These are phyloP conservation scores for Cataglyphis albicans DNA, from an alignment of 2,888 invertebrate species.

Conservation along the genomic window DNA sequence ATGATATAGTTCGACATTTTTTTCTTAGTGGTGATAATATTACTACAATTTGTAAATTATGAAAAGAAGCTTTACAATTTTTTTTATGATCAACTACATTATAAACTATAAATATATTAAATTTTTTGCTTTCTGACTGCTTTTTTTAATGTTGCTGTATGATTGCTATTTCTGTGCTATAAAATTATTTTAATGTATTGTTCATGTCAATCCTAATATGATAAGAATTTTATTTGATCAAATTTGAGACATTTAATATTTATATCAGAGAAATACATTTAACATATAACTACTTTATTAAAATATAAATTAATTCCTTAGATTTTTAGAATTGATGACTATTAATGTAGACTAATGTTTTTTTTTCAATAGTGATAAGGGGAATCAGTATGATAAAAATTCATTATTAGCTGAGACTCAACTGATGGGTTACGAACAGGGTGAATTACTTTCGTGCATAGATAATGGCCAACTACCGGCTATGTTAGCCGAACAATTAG, in stretches of 20 bases:
- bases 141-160: background rate
- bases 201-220: background rate
- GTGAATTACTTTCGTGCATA: conserved; percentile 94
- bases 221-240: background rate
- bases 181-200: conserved; percentile 6
- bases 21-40: background rate
- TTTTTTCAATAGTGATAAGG: conserved; percentile 81
- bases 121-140: background rate
- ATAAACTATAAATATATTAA: conserved; percentile 2
- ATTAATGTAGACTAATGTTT: conserved; percentile 24
- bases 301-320: background rate
- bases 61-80: background rate
- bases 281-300: background rate
- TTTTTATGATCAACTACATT: background rate
- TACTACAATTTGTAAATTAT: background rate
- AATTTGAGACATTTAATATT: background rate
- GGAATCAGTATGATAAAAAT: conserved; percentile 88
- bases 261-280: background rate
- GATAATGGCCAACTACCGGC: conserved; percentile 97
- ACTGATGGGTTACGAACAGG: conserved; percentile 95
- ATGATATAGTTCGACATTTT: background rate
- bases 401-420: conserved; percentile 90
- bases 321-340: background rate
- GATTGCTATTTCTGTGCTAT: background rate
- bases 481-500: conserved; percentile 93